A percentile compares a stretch with the other conserved stretches of the same genome.
Conservation (phyloP, 2,888 invertebrate genomes). For the Lasioglossum figueresi region DNA sequence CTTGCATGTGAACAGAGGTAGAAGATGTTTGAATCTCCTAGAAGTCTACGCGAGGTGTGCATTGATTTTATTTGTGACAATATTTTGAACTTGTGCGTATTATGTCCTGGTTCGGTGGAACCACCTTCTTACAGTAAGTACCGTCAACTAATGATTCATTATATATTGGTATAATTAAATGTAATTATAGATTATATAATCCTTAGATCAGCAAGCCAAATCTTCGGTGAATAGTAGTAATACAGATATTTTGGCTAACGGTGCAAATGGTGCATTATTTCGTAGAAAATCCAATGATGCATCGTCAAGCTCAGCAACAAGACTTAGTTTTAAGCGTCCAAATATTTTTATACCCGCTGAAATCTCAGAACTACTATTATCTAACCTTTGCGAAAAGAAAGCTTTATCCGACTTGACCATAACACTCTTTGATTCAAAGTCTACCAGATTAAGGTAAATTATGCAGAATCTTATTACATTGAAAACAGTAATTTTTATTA, state of each 20-base stretch:
- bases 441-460: conserved; percentile 86
- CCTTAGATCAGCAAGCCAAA: conserved; percentile 54
- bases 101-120: conserved; percentile 44
- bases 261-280: conserved; percentile 10
- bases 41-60: conserved; percentile 87
- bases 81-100: conserved; percentile 85
- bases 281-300: conserved; percentile 52
- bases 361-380: conserved; percentile 86
- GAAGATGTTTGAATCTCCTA: conserved; percentile 87
- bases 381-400: conserved; percentile 86
- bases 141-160: neutral
- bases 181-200: conserved; percentile 17
- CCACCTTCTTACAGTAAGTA: conserved; percentile 58
- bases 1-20: conserved; percentile 46
- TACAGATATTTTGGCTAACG: conserved; percentile 31
- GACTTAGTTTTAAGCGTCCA: conserved; percentile 84
- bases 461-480: neutral
- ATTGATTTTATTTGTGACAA: conserved; percentile 88
- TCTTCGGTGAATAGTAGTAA: conserved; percentile 42
- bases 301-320: conserved; percentile 66
- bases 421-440: conserved; percentile 86
- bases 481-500: neutral
- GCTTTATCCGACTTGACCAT: conserved; percentile 87
- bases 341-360: conserved; percentile 86
- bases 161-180: neutral